These are phyloP conservation scores for Operophtera brumata DNA, from an alignment of 2,888 invertebrate species.

Conservation along the genomic window DNA sequence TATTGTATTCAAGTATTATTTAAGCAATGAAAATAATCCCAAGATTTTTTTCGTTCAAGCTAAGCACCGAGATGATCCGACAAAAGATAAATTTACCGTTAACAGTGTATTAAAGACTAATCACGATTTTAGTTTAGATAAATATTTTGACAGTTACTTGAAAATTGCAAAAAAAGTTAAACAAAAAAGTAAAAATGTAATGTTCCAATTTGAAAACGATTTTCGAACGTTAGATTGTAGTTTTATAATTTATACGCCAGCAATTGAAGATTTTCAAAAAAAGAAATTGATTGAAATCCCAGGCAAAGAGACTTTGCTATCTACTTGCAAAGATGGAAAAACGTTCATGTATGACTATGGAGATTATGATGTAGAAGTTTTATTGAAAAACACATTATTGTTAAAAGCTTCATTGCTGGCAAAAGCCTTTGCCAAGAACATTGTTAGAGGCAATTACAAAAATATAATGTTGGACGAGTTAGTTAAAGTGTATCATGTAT, in stretches of 20 bases:
- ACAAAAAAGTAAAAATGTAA: background rate
- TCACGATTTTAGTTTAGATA: slow-evolving; percentile 4
- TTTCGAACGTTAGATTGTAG: background rate
- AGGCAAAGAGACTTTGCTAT: slow-evolving; percentile 1
- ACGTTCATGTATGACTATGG: slow-evolving; percentile 3
- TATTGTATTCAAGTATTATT: slow-evolving; percentile 32
- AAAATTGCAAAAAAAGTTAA: background rate
- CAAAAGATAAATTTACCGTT: slow-evolving; percentile 3
- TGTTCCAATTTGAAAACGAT: background rate
- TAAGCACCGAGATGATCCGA: slow-evolving; percentile 21
- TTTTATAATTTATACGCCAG: slow-evolving; percentile 14
- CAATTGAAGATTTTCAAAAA: background rate
- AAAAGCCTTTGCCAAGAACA: slow-evolving; percentile 4
- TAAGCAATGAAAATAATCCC: slow-evolving; percentile 13
- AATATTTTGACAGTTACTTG: slow-evolving; percentile 13
- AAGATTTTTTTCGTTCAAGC: slow-evolving; percentile 36
- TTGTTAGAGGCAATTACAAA: background rate
- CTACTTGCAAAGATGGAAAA: background rate
- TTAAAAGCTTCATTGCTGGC: background rate
- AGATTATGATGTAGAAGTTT: background rate
- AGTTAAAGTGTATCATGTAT: slow-evolving; percentile 12
- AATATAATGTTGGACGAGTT: slow-evolving; percentile 8
- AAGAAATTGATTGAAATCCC: background rate
- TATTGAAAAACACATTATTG: slow-evolving; percentile 1
- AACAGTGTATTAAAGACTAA: background rate